Evolutionary conservation across 2,113 vertebrate genomes (phyloP).

Genomic region (Campylomormyrus tamandua): DNA sequence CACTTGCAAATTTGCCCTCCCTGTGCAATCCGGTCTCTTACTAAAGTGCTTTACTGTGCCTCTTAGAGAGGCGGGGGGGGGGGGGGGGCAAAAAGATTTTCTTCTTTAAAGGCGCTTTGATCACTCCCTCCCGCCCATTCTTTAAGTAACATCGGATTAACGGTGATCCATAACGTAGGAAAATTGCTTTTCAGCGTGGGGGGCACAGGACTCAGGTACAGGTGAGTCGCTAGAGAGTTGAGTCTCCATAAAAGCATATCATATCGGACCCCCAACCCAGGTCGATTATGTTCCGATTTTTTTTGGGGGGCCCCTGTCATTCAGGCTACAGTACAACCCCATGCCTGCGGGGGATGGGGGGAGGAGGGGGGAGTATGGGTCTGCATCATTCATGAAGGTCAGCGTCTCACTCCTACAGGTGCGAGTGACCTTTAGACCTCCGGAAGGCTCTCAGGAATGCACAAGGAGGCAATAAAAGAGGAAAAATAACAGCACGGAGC

Average conservation of each 20-base stretch:
- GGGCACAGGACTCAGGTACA: too few species aligned
- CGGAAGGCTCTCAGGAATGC: not conserved
- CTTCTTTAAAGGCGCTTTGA: too few species aligned
- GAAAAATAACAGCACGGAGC: not conserved
- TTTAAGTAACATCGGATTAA: not conserved
- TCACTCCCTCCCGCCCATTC: not conserved
- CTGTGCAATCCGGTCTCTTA: not conserved
- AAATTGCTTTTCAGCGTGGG: not conserved
- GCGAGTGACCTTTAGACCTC: not conserved
- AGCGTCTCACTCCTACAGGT: not conserved
- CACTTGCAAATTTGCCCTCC: not conserved
- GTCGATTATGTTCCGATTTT: not conserved
- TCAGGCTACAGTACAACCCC: not conserved
- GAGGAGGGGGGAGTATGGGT: not conserved
- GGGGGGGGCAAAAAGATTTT: too few species aligned
- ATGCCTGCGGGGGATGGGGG: not conserved
- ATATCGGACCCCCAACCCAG: not conserved
- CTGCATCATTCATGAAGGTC: constrained; percentile 2
- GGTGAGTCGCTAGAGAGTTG: too few species aligned
- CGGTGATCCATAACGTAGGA: not conserved
- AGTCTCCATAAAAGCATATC: not conserved
- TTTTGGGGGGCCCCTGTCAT: not conserved
- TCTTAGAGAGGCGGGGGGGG: too few species aligned
- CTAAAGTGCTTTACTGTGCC: not conserved
- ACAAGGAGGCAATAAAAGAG: not conserved